phyloP scores from a whole-genome alignment of 2,113 vertebrate species.

The Pogonocichla stellata region DNA sequence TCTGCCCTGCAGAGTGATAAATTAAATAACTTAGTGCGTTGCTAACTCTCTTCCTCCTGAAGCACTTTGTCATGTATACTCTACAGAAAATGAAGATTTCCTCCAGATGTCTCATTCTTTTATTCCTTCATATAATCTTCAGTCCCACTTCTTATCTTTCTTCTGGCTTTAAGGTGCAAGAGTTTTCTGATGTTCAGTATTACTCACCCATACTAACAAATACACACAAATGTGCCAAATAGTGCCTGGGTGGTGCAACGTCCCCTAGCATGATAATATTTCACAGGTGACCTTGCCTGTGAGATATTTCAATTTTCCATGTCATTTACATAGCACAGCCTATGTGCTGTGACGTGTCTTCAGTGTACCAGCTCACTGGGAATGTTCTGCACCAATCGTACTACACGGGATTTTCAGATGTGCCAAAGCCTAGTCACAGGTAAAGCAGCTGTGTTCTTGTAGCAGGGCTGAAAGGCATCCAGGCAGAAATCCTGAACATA shows the following conservation, averaged over 20 bases:
- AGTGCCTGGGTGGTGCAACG: background rate
- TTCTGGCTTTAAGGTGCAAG: background rate
- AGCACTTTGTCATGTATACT: background rate
- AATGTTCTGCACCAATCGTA: background rate
- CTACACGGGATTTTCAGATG: background rate
- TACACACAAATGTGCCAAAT: background rate
- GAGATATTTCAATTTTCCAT: background rate
- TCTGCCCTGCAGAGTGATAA: background rate
- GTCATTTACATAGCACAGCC: background rate
- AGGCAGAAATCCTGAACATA: background rate
- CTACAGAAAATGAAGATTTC: background rate
- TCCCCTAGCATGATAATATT: background rate
- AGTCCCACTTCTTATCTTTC: background rate
- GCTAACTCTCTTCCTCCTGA: background rate
- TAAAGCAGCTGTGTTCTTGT: background rate
- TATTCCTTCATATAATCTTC: background rate
- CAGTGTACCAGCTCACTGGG: background rate
- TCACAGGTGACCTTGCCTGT: background rate
- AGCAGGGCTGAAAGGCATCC: background rate
- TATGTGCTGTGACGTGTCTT: background rate
- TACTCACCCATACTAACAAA: background rate
- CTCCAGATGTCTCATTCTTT: background rate
- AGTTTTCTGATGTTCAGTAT: background rate
- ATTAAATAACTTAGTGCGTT: background rate
- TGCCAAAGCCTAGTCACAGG: background rate